Base-by-base conservation (phyloP, 2,113 vertebrate species). In the Plecturocebus donacophilus region DNA sequence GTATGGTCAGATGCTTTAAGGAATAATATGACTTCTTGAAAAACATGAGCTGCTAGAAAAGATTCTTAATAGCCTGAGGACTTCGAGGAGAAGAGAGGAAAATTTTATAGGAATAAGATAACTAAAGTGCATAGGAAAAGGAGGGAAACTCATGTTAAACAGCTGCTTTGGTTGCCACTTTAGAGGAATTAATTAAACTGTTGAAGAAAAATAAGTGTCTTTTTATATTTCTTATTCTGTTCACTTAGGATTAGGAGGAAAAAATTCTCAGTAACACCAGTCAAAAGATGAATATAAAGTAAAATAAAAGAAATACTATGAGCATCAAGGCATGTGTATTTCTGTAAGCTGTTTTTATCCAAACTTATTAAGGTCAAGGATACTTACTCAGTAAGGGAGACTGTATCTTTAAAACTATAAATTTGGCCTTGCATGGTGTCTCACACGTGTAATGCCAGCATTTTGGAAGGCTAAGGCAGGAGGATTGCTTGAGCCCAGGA, bases 161-260 rank as follows among this genome's bases (percentile, higher is more conserved):
- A 25, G 25, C 40, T 93, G 80, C 49, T 89, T 96, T 91, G 38
- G 66, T 71, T 92, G 56, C 56, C 21, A 64, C 70, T 81, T 73
- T 58, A 94, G 77, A 75, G 71, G 96, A 91, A 81, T 85, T 70
- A 95, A 64, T 93, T 45, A 95, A 85, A 25, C 56, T 95, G 19
- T 77, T 94, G 84, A 94, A 94, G 47, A 89, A 64, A 79, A 83
- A 79, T 68, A 95, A 19, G 20, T 35, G 4, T 42, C 35, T 84
- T 95, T 90, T 96, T 82, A 6, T 81, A 85, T 89, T 91, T 77
- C 38, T 89, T 85, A 38, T 35, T 85, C 11, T 75, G 64, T 85
- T 92, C 47, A 94, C 45, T 90, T 90, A 88, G 83, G 91, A 97
- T 38, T 87, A 83, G 54, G 82, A 90, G 56, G 81, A 91, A 94